These are phyloP conservation scores for Umimayanthus chanpuru DNA, from an alignment of 92 coral and sea anemone species.

Conservation along the genomic window DNA sequence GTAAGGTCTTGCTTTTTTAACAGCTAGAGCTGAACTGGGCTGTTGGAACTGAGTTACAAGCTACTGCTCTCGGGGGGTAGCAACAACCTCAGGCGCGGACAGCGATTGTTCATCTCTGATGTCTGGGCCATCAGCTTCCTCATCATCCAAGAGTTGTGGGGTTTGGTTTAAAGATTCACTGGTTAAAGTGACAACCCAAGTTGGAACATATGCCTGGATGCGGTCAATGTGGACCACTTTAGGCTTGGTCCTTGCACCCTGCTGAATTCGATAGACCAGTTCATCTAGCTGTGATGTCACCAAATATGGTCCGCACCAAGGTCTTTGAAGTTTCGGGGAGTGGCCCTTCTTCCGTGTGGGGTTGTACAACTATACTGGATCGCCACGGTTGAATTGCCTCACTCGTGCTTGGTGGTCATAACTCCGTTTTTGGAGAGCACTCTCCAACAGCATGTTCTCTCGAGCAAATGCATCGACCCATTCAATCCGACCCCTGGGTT, in stretches of 20 bases:
- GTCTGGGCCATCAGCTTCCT: too few species aligned
- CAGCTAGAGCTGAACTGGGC: too few species aligned
- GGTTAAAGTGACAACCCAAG: too few species aligned
- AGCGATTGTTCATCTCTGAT: too few species aligned
- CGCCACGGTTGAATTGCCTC: constrained; percentile 17
- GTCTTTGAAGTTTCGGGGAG: constrained; percentile 49
- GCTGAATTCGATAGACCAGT: constrained; percentile 19
- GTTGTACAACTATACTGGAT: constrained; percentile 42
- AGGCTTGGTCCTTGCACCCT: not conserved
- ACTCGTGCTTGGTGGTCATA: constrained; percentile 34
- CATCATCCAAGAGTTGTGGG: too few species aligned
- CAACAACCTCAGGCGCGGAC: too few species aligned
- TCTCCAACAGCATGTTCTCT: constrained; percentile 24
- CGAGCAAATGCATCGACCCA: constrained; percentile 1
- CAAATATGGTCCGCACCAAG: constrained; percentile 16
- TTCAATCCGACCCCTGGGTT: constrained; percentile 22
- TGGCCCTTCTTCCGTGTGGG: constrained; percentile 39
- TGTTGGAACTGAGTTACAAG: too few species aligned
- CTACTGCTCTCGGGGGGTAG: not conserved
- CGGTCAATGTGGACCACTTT: not conserved
- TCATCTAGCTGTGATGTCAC: constrained; percentile 36
- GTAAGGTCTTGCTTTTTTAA: too few species aligned
- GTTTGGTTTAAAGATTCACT: too few species aligned
- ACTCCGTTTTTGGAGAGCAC: constrained; percentile 3
- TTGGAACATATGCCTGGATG: too few species aligned